These are phyloP conservation scores for Uropsilus gracilis DNA, from an alignment of 2,113 vertebrate genomes.

Conservation along the genomic window DNA sequence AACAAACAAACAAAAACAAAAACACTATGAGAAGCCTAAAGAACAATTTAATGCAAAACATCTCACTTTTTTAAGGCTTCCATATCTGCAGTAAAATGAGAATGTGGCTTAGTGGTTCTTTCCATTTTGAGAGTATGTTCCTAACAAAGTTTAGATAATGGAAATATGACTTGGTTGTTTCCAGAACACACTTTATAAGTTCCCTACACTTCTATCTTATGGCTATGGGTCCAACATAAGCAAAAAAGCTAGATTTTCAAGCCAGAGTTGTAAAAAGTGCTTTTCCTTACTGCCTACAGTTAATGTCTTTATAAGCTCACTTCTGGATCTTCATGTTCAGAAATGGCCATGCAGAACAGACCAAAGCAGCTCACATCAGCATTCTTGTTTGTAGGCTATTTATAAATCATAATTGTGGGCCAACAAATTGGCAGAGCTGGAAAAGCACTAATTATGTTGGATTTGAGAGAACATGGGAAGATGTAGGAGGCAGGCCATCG, in stretches of 20 bases:
- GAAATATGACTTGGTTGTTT: not conserved
- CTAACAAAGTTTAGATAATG: not conserved
- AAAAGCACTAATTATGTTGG: constrained; percentile 60
- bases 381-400: constrained; percentile 61
- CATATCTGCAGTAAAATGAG: not conserved
- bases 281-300: not conserved
- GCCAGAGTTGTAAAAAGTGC: not conserved
- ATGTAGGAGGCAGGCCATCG: not conserved
- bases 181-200: not conserved
- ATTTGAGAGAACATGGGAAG: not conserved
- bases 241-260: not conserved
- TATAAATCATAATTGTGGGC: constrained; percentile 72
- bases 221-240: too few relatives aligned
- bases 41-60: not conserved
- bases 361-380: constrained; percentile 39
- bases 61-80: not conserved
- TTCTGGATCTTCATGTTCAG: not conserved
- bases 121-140: not conserved
- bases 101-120: not conserved
- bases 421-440: constrained; percentile 65
- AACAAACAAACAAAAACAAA: too few relatives aligned
- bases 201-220: too few relatives aligned
- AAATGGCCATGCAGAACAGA: constrained; percentile 27
- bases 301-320: not conserved
- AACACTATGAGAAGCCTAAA: not conserved